phyloP scores from a whole-genome alignment of 2,888 invertebrate genomes.

The Troides oblongomaculatus region DNA sequence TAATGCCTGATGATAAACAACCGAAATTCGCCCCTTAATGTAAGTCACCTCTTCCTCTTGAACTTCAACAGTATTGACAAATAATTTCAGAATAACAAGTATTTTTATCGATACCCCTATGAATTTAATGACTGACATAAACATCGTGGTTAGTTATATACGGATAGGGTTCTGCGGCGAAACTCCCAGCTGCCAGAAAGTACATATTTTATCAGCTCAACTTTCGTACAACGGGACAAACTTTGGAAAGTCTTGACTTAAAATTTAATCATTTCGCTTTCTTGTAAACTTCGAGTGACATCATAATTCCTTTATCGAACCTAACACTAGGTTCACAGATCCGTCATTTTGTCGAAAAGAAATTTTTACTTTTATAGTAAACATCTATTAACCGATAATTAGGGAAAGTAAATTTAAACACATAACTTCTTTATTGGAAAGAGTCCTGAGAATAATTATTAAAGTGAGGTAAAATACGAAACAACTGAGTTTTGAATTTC shows the following conservation, averaged over 20 bases:
- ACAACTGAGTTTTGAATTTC: too few relatives aligned
- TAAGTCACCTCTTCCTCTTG: constrained; percentile 44
- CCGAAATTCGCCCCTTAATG: constrained; percentile 53
- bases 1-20: constrained; percentile 63
- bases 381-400: too few relatives aligned
- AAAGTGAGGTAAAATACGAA: too few relatives aligned
- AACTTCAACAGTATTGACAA: constrained; percentile 29
- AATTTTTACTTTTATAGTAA: too few relatives aligned
- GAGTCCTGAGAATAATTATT: too few relatives aligned
- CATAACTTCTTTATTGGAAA: too few relatives aligned
- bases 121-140: constrained; percentile 45
- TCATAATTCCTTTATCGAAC: constrained; percentile 2
- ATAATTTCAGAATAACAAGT: constrained; percentile 39
- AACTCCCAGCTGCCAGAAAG: constrained; percentile 31
- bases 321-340: background rate
- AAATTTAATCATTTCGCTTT: constrained; percentile 29
- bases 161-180: constrained; percentile 33
- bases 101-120: constrained; percentile 57
- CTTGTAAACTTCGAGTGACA: constrained; percentile 3
- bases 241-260: constrained; percentile 25
- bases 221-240: constrained; percentile 26
- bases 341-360: background rate
- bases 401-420: too few relatives aligned
- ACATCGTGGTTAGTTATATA: constrained; percentile 38
- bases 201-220: constrained; percentile 38